Conservation (phyloP, 2,113 vertebrate genomes). For the Sander vitreus region DNA sequence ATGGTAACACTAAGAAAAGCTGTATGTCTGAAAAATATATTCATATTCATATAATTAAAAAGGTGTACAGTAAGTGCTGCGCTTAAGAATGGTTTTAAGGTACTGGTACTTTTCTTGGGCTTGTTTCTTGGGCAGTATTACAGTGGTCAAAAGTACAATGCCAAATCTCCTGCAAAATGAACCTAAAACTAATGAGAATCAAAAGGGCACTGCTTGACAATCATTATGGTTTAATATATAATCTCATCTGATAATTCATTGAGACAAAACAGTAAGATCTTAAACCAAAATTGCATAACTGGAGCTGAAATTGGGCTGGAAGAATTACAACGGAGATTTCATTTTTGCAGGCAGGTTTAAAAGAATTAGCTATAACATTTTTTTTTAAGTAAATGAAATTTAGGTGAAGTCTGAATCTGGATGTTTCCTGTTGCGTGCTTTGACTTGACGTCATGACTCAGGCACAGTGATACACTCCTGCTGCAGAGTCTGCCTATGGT, state of each 20-base stretch:
- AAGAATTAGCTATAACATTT: neutral
- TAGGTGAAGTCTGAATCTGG: neutral
- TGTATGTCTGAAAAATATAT: neutral
- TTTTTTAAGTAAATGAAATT: neutral
- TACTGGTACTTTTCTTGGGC: neutral
- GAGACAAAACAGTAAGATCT: neutral
- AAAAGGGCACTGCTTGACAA: neutral
- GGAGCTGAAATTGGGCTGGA: neutral
- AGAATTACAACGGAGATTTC: neutral
- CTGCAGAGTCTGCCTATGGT: constrained; percentile 20
- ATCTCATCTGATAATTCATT: neutral
- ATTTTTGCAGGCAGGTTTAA: neutral
- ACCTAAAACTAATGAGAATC: neutral
- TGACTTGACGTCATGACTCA: constrained; percentile 22
- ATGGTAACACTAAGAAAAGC: neutral
- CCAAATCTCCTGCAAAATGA: neutral
- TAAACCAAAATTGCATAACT: neutral
- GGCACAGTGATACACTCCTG: constrained; percentile 4
- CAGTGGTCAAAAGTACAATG: neutral
- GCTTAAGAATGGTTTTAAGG: neutral
- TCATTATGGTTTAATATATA: neutral
- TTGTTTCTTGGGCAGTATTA: neutral
- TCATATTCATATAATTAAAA: neutral
- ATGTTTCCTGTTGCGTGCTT: constrained; percentile 26
- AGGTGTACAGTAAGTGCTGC: neutral